Evolutionary conservation across 2,888 invertebrate genomes (phyloP).

Genomic region (Lasioglossum marginatum): DNA sequence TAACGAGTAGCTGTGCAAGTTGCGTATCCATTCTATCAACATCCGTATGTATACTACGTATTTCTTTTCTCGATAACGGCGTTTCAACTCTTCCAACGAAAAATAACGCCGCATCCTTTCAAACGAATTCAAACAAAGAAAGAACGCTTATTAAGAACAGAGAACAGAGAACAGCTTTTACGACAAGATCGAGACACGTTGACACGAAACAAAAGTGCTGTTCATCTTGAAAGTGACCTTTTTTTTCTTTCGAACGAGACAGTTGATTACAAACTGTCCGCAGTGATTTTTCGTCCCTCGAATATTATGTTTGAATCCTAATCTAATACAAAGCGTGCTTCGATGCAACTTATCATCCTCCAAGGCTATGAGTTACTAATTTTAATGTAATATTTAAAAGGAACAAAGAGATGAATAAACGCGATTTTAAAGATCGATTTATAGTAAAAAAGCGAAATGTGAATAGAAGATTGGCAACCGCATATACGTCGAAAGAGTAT

Average conservation of each 20-base stretch:
- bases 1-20: constrained; percentile 17
- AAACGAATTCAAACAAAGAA: constrained; percentile 9
- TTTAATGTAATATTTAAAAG: constrained; percentile 18
- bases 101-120: constrained; percentile 9
- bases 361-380: constrained; percentile 42
- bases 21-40: constrained; percentile 6
- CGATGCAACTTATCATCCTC: constrained; percentile 23
- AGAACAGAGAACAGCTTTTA: constrained; percentile 6
- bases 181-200: constrained; percentile 21
- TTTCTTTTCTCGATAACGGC: constrained; percentile 1
- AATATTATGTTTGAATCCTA: constrained; percentile 44
- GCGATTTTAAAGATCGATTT: constrained; percentile 37
- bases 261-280: constrained; percentile 38
- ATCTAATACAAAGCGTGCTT: constrained; percentile 10
- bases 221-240: constrained; percentile 72
- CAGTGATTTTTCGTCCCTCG: constrained; percentile 54
- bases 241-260: constrained; percentile 39
- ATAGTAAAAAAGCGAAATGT: constrained; percentile 10
- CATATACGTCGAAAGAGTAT: constrained; percentile 30
- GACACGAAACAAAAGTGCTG: constrained; percentile 41
- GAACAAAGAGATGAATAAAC: background rate
- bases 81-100: constrained; percentile 36
- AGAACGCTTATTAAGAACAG: too few species aligned
- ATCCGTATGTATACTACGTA: background rate
- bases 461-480: constrained; percentile 32